Conservation (phyloP, 2,797 vertebrate species). For the Danio albolineatus region DNA sequence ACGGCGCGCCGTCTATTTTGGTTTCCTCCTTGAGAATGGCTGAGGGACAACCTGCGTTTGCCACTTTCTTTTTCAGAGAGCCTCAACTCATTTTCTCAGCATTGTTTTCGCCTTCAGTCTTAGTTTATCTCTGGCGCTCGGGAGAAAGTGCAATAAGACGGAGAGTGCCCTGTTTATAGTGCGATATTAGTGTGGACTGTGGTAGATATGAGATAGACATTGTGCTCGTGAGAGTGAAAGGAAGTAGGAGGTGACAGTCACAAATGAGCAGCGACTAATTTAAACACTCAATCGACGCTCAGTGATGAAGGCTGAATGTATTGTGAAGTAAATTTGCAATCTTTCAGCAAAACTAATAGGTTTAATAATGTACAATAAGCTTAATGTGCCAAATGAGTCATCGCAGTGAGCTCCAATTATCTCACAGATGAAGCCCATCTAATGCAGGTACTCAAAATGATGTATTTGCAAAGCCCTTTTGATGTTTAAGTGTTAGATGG, state of each 20-base stretch:
- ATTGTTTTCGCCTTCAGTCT: not conserved
- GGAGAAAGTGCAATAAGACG: slow-evolving; percentile 14
- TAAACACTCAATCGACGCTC: not conserved
- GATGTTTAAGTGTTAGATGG: not conserved
- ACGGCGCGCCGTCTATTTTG: slow-evolving; percentile 17
- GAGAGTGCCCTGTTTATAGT: slow-evolving; percentile 4
- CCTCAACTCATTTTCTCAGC: not conserved
- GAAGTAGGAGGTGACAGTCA: slow-evolving; percentile 12
- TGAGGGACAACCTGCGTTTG: slow-evolving; percentile 3
- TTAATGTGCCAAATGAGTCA: not conserved
- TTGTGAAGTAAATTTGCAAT: not conserved
- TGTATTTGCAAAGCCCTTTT: not conserved
- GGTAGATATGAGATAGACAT: not conserved
- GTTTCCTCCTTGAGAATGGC: not conserved
- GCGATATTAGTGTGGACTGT: slow-evolving; percentile 13
- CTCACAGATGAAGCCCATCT: not conserved
- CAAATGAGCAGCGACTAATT: slow-evolving; percentile 22
- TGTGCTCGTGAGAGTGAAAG: slow-evolving; percentile 11
- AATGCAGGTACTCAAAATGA: not conserved
- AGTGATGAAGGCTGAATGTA: not conserved
- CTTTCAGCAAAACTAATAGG: slow-evolving; percentile 4
- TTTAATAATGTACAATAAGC: slow-evolving; percentile 6
- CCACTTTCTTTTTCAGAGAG: not conserved
- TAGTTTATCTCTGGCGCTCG: not conserved
- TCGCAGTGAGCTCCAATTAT: not conserved